Conservation (phyloP, 2,888 invertebrate genomes). For the Apocheima hispidaria region DNA sequence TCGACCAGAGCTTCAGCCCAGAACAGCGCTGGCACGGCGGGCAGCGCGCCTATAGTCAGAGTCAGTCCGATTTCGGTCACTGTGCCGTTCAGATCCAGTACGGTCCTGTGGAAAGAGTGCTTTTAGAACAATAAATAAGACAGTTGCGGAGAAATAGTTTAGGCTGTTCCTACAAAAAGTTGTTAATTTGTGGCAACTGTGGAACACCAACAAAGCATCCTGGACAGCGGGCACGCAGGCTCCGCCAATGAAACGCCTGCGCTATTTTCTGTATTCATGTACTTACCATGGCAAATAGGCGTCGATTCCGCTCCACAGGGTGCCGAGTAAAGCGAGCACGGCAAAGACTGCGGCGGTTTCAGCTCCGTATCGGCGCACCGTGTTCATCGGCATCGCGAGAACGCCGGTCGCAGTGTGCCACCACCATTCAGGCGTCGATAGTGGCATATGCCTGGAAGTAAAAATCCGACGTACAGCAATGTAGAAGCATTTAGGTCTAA, state of each 20-base stretch:
- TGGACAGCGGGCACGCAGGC: too few relatives aligned
- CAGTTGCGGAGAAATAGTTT: not conserved
- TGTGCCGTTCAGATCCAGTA: constrained; percentile 84
- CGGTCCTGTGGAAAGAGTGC: constrained; percentile 79
- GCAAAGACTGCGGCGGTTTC: constrained; percentile 90
- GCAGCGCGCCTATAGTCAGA: constrained; percentile 88
- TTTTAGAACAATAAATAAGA: not conserved
- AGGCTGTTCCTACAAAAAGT: not conserved
- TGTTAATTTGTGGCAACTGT: not conserved
- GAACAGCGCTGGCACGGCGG: constrained; percentile 90
- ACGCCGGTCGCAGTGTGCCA: constrained; percentile 93
- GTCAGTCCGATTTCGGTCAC: constrained; percentile 88
- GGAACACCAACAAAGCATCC: not conserved
- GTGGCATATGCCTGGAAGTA: constrained; percentile 88
- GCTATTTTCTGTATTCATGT: not conserved
- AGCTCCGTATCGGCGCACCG: constrained; percentile 90
- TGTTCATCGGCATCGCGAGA: constrained; percentile 92
- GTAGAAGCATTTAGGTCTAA: too few relatives aligned
- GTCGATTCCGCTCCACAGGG: constrained; percentile 93
- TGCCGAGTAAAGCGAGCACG: constrained; percentile 90
- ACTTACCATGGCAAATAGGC: constrained; percentile 90
- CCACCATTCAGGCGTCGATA: constrained; percentile 95
- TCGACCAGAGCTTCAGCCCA: constrained; percentile 94
- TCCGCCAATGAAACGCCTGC: not conserved
- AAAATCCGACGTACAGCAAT: not conserved